A percentile compares a stretch with the other conserved stretches of the same genome.
phyloP scores from a whole-genome alignment of 2,113 vertebrate species.

The Rhinoptilus africanus region DNA sequence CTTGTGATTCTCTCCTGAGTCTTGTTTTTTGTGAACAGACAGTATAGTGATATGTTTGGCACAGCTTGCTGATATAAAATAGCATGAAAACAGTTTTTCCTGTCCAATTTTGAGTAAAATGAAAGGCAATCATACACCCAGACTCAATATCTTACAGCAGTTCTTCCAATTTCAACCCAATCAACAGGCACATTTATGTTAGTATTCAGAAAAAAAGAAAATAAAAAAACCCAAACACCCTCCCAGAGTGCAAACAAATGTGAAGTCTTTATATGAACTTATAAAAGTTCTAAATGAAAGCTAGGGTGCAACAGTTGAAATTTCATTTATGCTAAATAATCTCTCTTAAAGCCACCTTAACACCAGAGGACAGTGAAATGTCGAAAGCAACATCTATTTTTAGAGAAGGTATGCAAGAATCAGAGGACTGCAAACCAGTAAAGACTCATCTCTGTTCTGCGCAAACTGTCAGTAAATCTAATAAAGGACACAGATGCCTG shows the following conservation, averaged over 20 bases:
- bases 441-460: neutral
- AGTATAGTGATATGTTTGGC: neutral
- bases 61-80: fast-evolving
- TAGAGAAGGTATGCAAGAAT: neutral
- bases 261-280: neutral
- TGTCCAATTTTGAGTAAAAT: neutral
- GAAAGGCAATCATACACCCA: neutral
- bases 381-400: conserved; percentile 15
- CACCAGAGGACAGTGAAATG: neutral
- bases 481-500: neutral
- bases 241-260: neutral
- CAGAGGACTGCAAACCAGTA: neutral
- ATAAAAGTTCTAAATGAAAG: neutral
- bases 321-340: neutral
- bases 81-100: neutral
- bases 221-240: neutral
- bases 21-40: neutral
- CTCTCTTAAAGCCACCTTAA: neutral
- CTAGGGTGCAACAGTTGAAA: neutral
- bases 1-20: neutral
- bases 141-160: neutral
- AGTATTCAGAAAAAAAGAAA: neutral
- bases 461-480: neutral
- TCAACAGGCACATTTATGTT: neutral
- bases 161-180: neutral